Percentiles rank a stretch among this genome's conserved stretches.
These are phyloP conservation scores for Erethizon dorsatum DNA, from an alignment of 2,797 vertebrate genomes.

Conservation along the genomic window DNA sequence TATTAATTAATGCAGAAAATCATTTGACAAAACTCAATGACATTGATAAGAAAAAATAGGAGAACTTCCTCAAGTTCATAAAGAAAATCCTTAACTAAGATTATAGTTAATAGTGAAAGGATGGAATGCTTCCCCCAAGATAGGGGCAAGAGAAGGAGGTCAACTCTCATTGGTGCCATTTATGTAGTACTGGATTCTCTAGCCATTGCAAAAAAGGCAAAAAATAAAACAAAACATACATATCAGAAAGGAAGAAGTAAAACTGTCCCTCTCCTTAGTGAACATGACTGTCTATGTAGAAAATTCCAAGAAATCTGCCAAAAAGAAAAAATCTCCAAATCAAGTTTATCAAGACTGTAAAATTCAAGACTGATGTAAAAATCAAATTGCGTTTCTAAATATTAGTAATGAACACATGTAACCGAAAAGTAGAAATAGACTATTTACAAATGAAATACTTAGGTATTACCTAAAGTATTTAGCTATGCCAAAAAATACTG, in stretches of 20 bases:
- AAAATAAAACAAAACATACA: not conserved
- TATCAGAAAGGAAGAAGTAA: not conserved
- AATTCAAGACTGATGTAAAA: constrained; percentile 11
- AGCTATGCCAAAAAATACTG: not conserved
- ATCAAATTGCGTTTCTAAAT: not conserved
- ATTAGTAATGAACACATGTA: not conserved
- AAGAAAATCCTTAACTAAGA: not conserved
- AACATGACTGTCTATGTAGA: not conserved
- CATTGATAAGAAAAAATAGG: not conserved
- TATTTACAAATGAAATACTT: not conserved
- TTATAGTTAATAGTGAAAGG: not conserved
- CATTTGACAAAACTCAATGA: not conserved
- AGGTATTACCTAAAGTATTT: not conserved
- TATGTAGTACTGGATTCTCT: not conserved
- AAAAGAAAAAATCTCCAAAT: not conserved
- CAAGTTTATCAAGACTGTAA: not conserved
- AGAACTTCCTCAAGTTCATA: not conserved
- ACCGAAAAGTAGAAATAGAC: not conserved
- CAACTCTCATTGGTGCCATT: not conserved
- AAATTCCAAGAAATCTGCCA: not conserved
- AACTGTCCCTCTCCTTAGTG: not conserved
- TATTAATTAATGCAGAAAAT: not conserved
- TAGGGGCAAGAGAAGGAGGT: not conserved
- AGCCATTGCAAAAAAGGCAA: not conserved
- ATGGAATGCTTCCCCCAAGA: not conserved